Conservation (phyloP, 2,888 invertebrate species). For the Fabriciana adippe region DNA sequence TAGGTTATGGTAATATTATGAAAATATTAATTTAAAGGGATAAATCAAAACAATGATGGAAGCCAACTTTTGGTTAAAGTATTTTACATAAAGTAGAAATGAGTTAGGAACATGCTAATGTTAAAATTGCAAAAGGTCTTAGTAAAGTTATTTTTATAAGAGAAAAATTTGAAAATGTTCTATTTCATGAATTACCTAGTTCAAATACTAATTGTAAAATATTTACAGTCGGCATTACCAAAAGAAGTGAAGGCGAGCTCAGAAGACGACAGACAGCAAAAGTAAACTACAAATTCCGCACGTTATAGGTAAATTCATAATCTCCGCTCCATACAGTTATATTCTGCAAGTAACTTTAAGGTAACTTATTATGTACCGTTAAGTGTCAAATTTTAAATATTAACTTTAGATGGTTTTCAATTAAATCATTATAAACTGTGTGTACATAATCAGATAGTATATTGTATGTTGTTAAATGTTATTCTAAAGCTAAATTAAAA, state of each 20-base stretch:
- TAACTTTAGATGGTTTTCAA: constrained; percentile 68
- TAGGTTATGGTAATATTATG: not conserved
- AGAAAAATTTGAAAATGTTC: too few relatives aligned
- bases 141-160: too few relatives aligned
- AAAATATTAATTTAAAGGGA: not conserved
- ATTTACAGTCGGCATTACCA: constrained; percentile 69
- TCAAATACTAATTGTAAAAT: constrained; percentile 2
- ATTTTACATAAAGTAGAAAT: too few relatives aligned
- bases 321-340: constrained; percentile 60
- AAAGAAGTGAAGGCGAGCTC: constrained; percentile 75
- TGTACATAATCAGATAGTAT: constrained; percentile 72
- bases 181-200: too few relatives aligned
- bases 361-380: constrained; percentile 47
- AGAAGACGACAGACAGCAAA: constrained; percentile 75
- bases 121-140: too few relatives aligned
- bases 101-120: too few relatives aligned
- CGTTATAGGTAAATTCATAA: constrained; percentile 52
- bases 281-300: constrained; percentile 51
- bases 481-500: constrained; percentile 31
- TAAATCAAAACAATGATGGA: too few relatives aligned
- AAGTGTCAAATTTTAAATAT: constrained; percentile 59
- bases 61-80: too few relatives aligned
- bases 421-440: constrained; percentile 63
- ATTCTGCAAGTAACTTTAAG: constrained; percentile 49
- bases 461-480: constrained; percentile 57